Base-by-base conservation (phyloP, 2,797 vertebrate genomes). In the Chelon auratus region DNA sequence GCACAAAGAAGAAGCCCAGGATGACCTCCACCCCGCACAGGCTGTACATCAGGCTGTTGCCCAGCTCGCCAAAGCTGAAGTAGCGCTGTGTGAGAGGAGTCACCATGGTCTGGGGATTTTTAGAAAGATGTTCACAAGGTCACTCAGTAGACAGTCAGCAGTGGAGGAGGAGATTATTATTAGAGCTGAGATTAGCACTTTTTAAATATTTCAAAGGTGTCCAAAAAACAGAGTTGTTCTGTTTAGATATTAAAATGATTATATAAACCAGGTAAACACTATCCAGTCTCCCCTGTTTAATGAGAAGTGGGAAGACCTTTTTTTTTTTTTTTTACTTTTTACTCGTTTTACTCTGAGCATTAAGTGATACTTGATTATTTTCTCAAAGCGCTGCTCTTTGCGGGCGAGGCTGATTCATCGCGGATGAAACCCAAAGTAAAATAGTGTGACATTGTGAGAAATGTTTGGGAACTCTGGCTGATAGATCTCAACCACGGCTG, bases 21-120 rank as follows among this genome's bases (percentile, higher is more conserved):
- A 96, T 95, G 87, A 96, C 95, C 94, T 96, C 95, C 81, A 96
- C 91, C 5, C 96, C 95, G n/a, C 95, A 96, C 81, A 96, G 86
- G 81, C 95, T 92, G 92, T 96, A 96, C 94, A 96, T 95, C 85
- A 95, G 88, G 62, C 95, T 96, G 92, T 96, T 96, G 63, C 95
- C 94, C 86, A 96, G 91, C 89, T 96, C 96, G 1, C 91, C 91
- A 3, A 96, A 96, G 77, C 92, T 77, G 58, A 96, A 95, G 91
- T 93, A 93, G 47, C 80, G 93, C 90, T 96, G 95, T 0, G 96
- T 96, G 87, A 96, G 69, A 37, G 96, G 96, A 2, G 96, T 96
- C 80, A 96, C 95, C 95, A 96, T 95, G 22, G 96, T 96, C 96
- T 95, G 76, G 39, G n/a, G 62, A n/a, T 52, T 62, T 80, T 39